phyloP scores from a whole-genome alignment of 2,888 invertebrate species.

The Lasioglossum vierecki region DNA sequence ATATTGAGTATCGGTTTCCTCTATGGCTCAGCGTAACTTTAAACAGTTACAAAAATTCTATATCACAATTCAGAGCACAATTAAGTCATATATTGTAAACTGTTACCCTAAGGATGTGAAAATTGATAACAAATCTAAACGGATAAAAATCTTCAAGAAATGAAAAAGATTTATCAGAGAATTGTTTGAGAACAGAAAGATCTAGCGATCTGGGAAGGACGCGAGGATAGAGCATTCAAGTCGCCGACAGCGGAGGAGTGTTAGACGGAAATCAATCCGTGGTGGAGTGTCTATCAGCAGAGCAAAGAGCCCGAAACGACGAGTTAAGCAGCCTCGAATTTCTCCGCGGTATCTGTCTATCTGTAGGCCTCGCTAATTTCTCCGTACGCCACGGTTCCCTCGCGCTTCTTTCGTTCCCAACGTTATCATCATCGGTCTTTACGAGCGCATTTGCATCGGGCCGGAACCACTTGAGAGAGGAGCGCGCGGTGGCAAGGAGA shows the following conservation, averaged over 20 bases:
- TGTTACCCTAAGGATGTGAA: no score
- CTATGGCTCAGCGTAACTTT: not conserved
- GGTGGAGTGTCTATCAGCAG: not conserved
- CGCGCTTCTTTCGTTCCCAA: constrained; percentile 41
- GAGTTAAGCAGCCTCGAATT: constrained; percentile 25
- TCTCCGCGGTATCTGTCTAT: constrained; percentile 37
- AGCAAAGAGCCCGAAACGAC: constrained; percentile 6
- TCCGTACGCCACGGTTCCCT: constrained; percentile 21
- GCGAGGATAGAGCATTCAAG: not conserved
- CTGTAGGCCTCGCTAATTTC: constrained; percentile 48
- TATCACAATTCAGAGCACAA: not conserved
- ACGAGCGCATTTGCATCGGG: constrained; percentile 73
- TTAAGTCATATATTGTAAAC: no score
- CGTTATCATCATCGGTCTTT: constrained; percentile 62
- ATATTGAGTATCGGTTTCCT: not conserved
- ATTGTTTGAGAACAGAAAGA: not conserved
- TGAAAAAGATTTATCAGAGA: not conserved
- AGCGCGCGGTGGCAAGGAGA: constrained; percentile 54
- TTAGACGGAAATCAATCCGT: constrained; percentile 5
- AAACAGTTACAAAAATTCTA: not conserved
- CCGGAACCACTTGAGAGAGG: constrained; percentile 50
- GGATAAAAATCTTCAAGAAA: no score
- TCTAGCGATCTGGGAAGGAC: not conserved
- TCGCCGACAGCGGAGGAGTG: not conserved
- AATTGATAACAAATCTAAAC: no score